A percentile compares a stretch with the other conserved stretches of the same genome.
phyloP scores from a whole-genome alignment of 2,888 invertebrate genomes.

The Drosophila quinaria region DNA sequence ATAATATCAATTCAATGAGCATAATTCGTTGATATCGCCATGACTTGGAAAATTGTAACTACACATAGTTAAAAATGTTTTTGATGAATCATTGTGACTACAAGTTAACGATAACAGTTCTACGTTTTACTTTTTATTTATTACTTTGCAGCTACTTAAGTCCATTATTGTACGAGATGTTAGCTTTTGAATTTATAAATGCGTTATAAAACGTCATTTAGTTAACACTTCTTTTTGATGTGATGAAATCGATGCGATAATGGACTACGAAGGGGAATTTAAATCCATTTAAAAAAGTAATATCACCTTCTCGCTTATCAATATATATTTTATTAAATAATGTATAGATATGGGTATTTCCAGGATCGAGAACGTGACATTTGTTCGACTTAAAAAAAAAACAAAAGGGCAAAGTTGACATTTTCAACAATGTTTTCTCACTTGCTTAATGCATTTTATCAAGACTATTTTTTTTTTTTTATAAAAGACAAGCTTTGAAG shows the following conservation, averaged over 20 bases:
- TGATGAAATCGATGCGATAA: neutral
- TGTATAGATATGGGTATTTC: no score
- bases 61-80: conserved; percentile 14
- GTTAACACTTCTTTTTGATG: neutral
- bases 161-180: conserved; percentile 7
- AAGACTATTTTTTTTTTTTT: no score
- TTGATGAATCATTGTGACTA: conserved; percentile 46
- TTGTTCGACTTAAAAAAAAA: no score
- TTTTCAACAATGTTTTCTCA: no score
- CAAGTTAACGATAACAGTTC: conserved; percentile 28
- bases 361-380: no score
- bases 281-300: no score
- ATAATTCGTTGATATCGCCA: conserved; percentile 14
- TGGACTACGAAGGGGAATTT: neutral
- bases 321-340: no score
- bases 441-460: no score
- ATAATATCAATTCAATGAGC: conserved; percentile 36
- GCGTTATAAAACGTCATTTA: no score
- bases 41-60: conserved; percentile 30
- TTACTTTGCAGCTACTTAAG: conserved; percentile 2
- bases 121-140: conserved; percentile 17
- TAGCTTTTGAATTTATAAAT: neutral
- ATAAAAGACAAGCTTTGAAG: no score
- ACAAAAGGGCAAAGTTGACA: no score
- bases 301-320: no score